Conservation (phyloP, 2,797 vertebrate species). For the Eulemur mongoz region DNA sequence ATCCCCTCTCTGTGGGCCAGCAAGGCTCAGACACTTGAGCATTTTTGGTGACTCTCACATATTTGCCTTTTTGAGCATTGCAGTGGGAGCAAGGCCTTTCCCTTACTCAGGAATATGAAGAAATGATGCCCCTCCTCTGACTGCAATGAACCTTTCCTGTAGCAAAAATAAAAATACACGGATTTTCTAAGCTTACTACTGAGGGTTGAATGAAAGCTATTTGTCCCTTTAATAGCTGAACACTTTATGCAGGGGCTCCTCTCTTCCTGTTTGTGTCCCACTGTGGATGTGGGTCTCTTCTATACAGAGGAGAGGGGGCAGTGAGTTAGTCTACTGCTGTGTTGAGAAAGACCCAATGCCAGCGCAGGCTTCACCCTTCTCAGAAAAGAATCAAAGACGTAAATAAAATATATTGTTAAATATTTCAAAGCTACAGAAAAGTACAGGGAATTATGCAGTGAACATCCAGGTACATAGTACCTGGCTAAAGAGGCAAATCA, state of each 20-base stretch:
- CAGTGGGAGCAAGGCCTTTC: neutral
- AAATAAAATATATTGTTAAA: neutral
- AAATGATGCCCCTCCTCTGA: neutral
- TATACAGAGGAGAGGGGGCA: neutral
- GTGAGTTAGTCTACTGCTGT: neutral
- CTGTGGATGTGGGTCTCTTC: neutral
- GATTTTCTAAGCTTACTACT: neutral
- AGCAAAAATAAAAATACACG: neutral
- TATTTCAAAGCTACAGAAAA: neutral
- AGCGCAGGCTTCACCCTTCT: neutral
- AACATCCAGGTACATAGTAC: neutral
- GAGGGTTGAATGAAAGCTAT: neutral
- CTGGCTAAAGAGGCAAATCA: neutral
- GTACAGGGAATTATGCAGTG: neutral
- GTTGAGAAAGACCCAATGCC: neutral
- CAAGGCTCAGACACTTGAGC: constrained; percentile 65
- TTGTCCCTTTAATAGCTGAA: neutral
- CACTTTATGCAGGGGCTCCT: neutral
- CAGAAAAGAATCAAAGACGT: neutral
- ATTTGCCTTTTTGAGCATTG: constrained; percentile 40
- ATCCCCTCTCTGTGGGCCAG: constrained; percentile 78
- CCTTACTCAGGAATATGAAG: neutral
- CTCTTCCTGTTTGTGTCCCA: neutral
- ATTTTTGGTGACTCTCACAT: constrained; percentile 44
- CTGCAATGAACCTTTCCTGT: neutral